Evolutionary conservation across 2,113 vertebrate genomes (phyloP).

Genomic region (Aix galericulata): DNA sequence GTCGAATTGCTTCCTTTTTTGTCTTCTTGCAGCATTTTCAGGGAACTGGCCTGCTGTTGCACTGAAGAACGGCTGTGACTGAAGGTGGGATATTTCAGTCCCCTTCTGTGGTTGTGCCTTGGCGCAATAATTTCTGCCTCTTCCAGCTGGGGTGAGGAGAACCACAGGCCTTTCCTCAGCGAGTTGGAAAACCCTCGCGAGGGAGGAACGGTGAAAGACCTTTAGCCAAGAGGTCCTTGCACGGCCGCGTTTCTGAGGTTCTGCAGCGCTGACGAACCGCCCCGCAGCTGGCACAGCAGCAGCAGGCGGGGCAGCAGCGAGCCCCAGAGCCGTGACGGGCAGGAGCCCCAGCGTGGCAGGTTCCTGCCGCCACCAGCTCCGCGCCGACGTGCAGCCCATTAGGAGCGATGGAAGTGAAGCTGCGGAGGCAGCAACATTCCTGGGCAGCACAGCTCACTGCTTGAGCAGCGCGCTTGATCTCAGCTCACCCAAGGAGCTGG

Average conservation of each 20-base stretch:
- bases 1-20: background rate
- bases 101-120: too few relatives aligned
- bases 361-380: background rate
- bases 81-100: background rate
- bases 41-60: background rate
- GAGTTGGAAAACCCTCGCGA: background rate
- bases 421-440: background rate
- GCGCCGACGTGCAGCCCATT: fast-evolving
- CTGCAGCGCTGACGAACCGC: background rate
- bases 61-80: fast-evolving
- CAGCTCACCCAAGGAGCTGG: background rate
- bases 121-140: fast-evolving
- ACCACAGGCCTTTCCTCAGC: fast-evolving
- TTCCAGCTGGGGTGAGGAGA: background rate
- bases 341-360: background rate
- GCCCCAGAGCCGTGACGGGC: background rate
- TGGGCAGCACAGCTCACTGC: too few relatives aligned
- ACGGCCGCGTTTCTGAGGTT: fast-evolving
- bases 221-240: background rate
- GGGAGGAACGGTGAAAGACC: background rate
- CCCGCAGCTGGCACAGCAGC: too few relatives aligned
- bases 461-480: background rate
- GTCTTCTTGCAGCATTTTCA: background rate
- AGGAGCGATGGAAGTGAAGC: background rate
- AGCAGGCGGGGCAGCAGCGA: fast-evolving